A percentile compares a stretch with the other conserved stretches of the same genome.
phyloP scores from a whole-genome alignment of 35 echinoderm and acorn worm genomes.

The Acanthaster planci region DNA sequence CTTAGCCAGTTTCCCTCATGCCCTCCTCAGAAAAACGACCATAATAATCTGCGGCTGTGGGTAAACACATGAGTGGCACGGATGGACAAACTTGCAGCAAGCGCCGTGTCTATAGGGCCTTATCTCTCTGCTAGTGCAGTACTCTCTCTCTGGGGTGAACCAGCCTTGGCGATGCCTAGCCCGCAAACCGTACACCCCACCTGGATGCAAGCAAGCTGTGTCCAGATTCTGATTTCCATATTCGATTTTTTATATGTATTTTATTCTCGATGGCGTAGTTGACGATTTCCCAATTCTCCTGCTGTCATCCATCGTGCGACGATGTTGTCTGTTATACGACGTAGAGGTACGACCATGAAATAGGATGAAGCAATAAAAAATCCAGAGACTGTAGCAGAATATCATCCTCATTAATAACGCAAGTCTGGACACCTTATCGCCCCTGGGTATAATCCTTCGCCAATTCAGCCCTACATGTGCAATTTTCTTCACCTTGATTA shows the following conservation, averaged over 20 bases:
- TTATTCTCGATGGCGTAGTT: slow-evolving; percentile 11
- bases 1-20: not conserved
- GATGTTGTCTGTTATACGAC: slow-evolving; percentile 15
- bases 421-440: not conserved
- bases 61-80: not conserved
- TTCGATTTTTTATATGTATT: too few relatives aligned
- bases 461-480: not conserved
- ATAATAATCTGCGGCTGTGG: not conserved
- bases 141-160: too few relatives aligned
- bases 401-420: slow-evolving; percentile 3
- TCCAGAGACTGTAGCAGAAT: not conserved
- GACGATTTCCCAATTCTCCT: not conserved
- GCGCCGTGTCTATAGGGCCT: not conserved
- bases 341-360: not conserved
- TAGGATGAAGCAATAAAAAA: not conserved
- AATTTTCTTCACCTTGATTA: slow-evolving; percentile 17
- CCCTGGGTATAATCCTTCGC: not conserved
- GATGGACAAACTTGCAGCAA: slow-evolving; percentile 2
- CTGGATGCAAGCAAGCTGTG: not conserved
- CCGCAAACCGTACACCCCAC: not conserved
- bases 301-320: not conserved
- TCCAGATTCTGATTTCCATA: not conserved
- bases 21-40: slow-evolving; percentile 1
- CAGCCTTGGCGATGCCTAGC: too few relatives aligned
- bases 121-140: too few relatives aligned